Conservation (phyloP, 64 coral and sea anemone genomes). For the Montipora efflorescens region DNA sequence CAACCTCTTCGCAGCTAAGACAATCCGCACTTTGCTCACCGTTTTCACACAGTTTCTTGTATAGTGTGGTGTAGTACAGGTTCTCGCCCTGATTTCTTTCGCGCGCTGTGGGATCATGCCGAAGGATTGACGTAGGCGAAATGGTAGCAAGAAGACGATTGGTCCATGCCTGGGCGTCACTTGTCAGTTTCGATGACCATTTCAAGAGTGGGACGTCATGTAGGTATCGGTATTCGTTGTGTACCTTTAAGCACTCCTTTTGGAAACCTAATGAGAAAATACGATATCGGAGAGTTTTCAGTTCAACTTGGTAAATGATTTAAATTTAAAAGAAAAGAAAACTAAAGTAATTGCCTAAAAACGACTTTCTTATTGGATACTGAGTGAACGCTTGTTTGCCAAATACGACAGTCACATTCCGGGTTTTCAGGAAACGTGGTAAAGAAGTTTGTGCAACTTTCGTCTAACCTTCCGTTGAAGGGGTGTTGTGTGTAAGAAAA, state of each 20-base stretch:
- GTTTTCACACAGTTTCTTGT: constrained; percentile 10
- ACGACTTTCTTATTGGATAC: too few species aligned
- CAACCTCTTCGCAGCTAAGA: background rate
- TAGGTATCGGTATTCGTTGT: constrained; percentile 18
- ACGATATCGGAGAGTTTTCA: too few species aligned
- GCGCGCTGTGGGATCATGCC: constrained; percentile 42
- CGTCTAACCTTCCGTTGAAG: too few species aligned
- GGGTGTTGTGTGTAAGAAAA: too few species aligned
- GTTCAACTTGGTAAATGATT: too few species aligned
- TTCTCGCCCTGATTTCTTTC: constrained; percentile 57
- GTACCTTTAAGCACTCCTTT: constrained; percentile 33
- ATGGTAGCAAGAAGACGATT: constrained; percentile 9
- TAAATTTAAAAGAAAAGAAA: too few species aligned
- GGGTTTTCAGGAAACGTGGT: too few species aligned
- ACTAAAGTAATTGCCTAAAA: too few species aligned
- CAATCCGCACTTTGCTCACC: constrained; percentile 8
- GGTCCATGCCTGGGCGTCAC: constrained; percentile 54
- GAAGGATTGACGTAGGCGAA: background rate
- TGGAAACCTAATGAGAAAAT: background rate
- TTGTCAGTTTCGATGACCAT: constrained; percentile 35
- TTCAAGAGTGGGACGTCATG: constrained; percentile 19
- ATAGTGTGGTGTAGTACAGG: constrained; percentile 35
- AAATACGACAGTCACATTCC: too few species aligned
- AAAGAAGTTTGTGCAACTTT: too few species aligned
- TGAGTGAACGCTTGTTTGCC: too few species aligned